A percentile compares a stretch with the other conserved stretches of the same genome.
These are phyloP conservation scores for Yponomeuta malinellus DNA, from an alignment of 2,888 invertebrate genomes.

Conservation along the genomic window DNA sequence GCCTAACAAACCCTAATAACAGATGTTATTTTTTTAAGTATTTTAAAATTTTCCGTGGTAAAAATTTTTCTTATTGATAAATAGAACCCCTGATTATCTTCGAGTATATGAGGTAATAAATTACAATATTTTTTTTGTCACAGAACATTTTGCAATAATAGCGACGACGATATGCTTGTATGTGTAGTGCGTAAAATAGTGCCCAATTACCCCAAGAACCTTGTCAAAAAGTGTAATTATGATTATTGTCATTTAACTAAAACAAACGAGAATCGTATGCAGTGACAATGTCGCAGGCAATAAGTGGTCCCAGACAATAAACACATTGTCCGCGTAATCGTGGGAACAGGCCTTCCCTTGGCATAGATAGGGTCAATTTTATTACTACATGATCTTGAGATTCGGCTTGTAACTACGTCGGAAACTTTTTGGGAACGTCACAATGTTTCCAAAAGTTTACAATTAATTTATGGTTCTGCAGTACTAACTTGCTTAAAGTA, in stretches of 20 bases:
- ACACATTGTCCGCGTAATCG: conserved; percentile 1
- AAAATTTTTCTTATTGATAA: no score
- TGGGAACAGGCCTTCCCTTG: conserved; percentile 3
- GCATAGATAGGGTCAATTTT: conserved; percentile 1
- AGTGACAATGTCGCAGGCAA: neutral
- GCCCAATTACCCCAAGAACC: neutral
- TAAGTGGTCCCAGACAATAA: neutral
- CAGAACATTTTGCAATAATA: no score
- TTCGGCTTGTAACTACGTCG: neutral
- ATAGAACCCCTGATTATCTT: no score
- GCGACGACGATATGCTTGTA: no score
- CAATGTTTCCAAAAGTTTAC: neutral
- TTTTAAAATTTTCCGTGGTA: no score
- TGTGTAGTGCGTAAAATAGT: neutral
- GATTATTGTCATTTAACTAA: neutral
- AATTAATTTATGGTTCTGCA: no score
- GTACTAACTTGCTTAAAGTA: no score
- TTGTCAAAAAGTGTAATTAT: neutral
- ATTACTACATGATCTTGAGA: neutral
- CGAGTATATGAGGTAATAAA: no score
- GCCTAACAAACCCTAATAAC: no score
- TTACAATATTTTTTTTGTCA: no score
- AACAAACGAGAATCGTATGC: neutral
- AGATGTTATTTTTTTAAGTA: no score
- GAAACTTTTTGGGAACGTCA: neutral